These are phyloP conservation scores for Rhimphoctona megacephalus DNA, from an alignment of 2,888 invertebrate genomes.

Conservation along the genomic window DNA sequence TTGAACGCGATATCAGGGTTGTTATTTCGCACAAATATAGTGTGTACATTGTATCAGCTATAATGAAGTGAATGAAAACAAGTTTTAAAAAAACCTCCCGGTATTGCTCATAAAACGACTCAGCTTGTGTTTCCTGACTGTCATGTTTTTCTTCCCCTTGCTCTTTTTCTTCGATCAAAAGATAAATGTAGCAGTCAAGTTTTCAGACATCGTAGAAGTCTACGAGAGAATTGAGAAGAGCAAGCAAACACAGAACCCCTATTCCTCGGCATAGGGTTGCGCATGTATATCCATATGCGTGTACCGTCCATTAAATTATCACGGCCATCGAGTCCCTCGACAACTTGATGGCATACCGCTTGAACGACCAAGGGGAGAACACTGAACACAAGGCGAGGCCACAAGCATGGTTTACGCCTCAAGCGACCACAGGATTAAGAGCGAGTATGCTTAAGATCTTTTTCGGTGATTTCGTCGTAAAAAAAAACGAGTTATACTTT, in stretches of 20 bases:
- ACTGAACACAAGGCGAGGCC: constrained; percentile 48
- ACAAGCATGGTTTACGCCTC: constrained; percentile 56
- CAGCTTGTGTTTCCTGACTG: constrained; percentile 24
- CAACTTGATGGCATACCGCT: constrained; percentile 63
- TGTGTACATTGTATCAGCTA: constrained; percentile 55
- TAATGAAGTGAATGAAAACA: constrained; percentile 33
- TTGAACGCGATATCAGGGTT: constrained; percentile 57
- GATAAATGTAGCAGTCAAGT: constrained; percentile 46
- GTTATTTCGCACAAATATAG: constrained; percentile 66
- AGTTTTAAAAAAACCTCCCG: constrained; percentile 6
- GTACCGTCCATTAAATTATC: constrained; percentile 75
- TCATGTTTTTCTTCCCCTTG: constrained; percentile 30
- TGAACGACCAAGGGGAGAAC: constrained; percentile 56
- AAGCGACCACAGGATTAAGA: constrained; percentile 64
- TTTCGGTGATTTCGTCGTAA: constrained; percentile 62
- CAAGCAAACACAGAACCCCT: constrained; percentile 44
- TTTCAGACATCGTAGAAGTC: constrained; percentile 40
- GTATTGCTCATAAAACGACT: constrained; percentile 45
- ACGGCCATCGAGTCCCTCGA: constrained; percentile 71
- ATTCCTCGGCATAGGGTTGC: constrained; percentile 37
- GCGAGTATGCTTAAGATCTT: constrained; percentile 46
- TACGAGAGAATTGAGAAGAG: constrained; percentile 29
- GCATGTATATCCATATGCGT: constrained; percentile 32
- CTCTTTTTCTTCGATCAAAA: constrained; percentile 21
- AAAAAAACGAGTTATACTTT: constrained; percentile 60